Evolutionary conservation across 2,797 vertebrate genomes (phyloP).

Genomic region (Chelidonichthys spinosus): DNA sequence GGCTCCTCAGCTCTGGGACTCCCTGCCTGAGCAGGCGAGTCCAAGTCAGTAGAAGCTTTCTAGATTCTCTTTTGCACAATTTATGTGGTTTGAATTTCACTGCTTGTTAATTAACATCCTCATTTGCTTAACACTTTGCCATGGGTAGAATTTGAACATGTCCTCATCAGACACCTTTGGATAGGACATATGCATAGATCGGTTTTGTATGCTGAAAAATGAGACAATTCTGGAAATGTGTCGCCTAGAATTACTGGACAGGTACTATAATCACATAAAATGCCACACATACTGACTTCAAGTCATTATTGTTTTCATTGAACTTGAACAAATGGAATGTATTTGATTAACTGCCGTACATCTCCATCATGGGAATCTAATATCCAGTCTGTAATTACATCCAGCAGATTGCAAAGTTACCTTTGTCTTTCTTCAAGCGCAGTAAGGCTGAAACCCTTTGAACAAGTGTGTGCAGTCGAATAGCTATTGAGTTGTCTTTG

Average conservation of each 20-base stretch:
- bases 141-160: background rate
- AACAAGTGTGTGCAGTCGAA: slow-evolving; percentile 2
- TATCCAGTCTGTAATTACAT: slow-evolving; percentile 26
- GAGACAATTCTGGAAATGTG: no score
- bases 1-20: slow-evolving; percentile 14
- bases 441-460: slow-evolving; percentile 3
- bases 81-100: background rate
- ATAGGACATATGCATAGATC: no score
- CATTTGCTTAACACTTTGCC: background rate
- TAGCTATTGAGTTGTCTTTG: slow-evolving; percentile 22
- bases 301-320: slow-evolving; percentile 18
- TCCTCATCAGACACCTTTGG: no score
- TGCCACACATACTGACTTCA: background rate
- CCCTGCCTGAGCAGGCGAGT: background rate
- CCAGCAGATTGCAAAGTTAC: slow-evolving; percentile 22
- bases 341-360: slow-evolving; percentile 10
- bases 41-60: background rate
- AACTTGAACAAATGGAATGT: slow-evolving; percentile 23
- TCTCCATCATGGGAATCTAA: slow-evolving; percentile 13
- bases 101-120: no score
- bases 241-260: background rate
- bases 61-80: background rate
- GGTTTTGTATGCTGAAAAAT: no score
- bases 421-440: slow-evolving; percentile 29
- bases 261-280: background rate